Percentiles rank a stretch among this genome's conserved stretches.
Evolutionary conservation across 2,797 vertebrate genomes (phyloP).

Genomic region (Babyrousa celebensis): DNA sequence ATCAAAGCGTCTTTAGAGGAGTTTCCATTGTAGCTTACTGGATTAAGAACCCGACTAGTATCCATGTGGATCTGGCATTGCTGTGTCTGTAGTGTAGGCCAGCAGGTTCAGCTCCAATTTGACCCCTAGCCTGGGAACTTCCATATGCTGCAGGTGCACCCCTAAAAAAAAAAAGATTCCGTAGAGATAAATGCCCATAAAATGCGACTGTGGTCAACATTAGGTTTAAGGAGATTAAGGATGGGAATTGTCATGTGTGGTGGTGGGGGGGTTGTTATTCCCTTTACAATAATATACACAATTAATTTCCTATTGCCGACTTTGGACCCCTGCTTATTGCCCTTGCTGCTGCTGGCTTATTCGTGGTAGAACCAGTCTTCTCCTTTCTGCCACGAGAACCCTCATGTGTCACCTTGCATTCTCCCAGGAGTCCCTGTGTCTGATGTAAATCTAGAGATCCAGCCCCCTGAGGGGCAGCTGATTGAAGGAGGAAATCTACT

Average conservation of each 20-base stretch:
- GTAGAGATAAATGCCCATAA: background rate
- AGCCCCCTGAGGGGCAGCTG: background rate
- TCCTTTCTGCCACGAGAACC: background rate
- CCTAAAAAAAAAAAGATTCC: background rate
- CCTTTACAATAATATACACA: background rate
- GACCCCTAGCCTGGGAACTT: too few species aligned
- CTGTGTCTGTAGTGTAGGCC: too few species aligned
- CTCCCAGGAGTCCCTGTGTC: constrained; percentile 72
- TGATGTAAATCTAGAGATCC: constrained; percentile 61
- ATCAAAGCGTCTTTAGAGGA: background rate
- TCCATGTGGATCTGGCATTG: too few species aligned
- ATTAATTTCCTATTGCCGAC: background rate
- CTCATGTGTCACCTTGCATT: background rate
- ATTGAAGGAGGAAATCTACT: constrained; percentile 70
- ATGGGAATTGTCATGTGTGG: background rate
- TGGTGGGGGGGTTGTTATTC: background rate
- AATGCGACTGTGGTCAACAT: background rate
- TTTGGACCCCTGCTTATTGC: background rate
- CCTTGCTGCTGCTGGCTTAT: background rate
- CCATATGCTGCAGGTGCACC: too few species aligned
- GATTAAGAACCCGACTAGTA: too few species aligned
- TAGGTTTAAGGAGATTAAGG: constrained; percentile 27
- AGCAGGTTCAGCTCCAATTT: too few species aligned
- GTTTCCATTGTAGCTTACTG: too few species aligned
- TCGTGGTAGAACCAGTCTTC: background rate